A percentile compares a stretch with the other conserved stretches of the same genome.
phyloP scores from a whole-genome alignment of 2,888 invertebrate species.

The Pharmacophagus antenor region DNA sequence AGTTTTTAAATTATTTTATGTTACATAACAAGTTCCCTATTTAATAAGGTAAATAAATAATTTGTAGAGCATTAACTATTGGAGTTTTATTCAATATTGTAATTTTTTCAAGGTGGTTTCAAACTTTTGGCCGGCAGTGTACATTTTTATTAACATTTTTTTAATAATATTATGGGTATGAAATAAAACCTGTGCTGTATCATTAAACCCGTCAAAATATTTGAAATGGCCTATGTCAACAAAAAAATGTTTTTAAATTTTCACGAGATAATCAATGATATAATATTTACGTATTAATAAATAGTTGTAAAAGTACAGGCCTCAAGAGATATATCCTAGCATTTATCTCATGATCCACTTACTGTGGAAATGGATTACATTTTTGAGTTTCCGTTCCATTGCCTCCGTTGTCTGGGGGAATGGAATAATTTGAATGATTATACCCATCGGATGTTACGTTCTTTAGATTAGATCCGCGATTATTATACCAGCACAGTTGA shows the following conservation, averaged over 20 bases:
- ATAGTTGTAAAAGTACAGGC: conserved; percentile 30
- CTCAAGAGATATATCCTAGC: conserved; percentile 41
- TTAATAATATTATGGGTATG: too few species aligned
- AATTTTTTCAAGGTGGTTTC: too few species aligned
- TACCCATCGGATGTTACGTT: conserved; percentile 38
- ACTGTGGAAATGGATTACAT: conserved; percentile 65
- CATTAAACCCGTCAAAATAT: too few species aligned
- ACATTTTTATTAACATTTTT: too few species aligned
- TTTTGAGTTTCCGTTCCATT: conserved; percentile 69
- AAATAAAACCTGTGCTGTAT: too few species aligned
- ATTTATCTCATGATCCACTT: conserved; percentile 49
- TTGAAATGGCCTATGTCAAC: background rate
- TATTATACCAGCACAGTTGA: conserved; percentile 16
- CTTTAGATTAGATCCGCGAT: conserved; percentile 20
- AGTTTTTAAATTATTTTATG: too few species aligned
- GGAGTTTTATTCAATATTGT: too few species aligned
- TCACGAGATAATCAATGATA: background rate
- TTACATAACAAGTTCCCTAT: too few species aligned
- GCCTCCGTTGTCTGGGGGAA: conserved; percentile 54
- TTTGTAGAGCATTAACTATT: too few species aligned
- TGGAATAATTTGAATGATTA: conserved; percentile 58
- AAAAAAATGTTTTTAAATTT: background rate
- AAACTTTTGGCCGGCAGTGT: too few species aligned
- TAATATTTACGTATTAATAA: conserved; percentile 4
- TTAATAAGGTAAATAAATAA: too few species aligned